phyloP scores from a whole-genome alignment of 2,888 invertebrate species.

The Microplitis manilae region DNA sequence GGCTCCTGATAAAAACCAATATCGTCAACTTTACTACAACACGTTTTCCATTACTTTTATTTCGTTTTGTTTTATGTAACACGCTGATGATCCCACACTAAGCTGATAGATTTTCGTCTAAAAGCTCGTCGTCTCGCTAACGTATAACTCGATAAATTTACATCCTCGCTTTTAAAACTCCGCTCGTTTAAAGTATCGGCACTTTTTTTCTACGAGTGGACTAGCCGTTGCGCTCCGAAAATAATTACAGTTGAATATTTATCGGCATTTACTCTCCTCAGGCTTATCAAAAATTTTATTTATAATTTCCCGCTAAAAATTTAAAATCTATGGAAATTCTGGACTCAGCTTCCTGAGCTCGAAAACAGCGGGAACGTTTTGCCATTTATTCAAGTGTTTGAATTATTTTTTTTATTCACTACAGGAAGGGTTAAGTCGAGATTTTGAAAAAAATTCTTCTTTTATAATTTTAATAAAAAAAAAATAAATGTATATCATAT shows the following conservation, averaged over 20 bases:
- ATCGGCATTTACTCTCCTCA: background rate
- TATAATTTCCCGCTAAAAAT: no score
- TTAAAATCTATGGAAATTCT: no score
- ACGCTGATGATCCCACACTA: no score
- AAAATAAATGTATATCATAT: no score
- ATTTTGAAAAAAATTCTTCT: no score
- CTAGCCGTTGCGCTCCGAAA: background rate
- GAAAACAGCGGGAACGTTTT: no score
- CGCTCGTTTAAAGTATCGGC: background rate
- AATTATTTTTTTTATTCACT: no score
- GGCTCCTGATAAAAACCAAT: conserved; percentile 13
- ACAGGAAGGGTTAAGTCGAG: no score
- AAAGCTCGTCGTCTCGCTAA: background rate
- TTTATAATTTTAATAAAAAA: no score
- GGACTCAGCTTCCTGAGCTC: no score
- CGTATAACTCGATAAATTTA: conserved; percentile 5
- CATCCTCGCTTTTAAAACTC: background rate
- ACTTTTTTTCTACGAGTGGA: background rate
- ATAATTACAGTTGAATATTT: conserved; percentile 7
- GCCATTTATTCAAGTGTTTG: no score
- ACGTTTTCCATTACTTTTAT: conserved; percentile 10
- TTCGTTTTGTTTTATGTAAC: background rate
- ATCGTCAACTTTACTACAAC: background rate
- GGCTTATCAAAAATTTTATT: background rate
- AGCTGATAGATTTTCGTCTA: background rate